Evolutionary conservation across 2,888 invertebrate species (phyloP).

Genomic region (Toxonevra muliebris): DNA sequence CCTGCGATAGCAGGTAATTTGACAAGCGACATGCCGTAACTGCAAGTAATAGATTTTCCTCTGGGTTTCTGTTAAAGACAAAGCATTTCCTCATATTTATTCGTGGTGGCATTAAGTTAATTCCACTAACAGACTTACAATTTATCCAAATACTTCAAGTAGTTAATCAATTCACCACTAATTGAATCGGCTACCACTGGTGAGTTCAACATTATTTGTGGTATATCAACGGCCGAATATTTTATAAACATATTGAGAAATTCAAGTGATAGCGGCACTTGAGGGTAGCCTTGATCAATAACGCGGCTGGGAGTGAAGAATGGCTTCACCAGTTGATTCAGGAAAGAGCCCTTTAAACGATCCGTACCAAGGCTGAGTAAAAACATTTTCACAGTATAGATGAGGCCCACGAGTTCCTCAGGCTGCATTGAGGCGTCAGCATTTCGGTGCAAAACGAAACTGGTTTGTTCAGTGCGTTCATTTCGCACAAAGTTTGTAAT

Average conservation of each 20-base stretch:
- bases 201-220: conserved; percentile 58
- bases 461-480: conserved; percentile 11
- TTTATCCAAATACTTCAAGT: conserved; percentile 51
- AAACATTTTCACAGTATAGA: conserved; percentile 60
- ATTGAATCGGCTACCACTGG: conserved; percentile 61
- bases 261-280: conserved; percentile 57
- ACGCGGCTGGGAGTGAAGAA: conserved; percentile 51
- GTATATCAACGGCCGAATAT: conserved; percentile 56
- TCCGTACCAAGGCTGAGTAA: conserved; percentile 56
- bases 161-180: conserved; percentile 57
- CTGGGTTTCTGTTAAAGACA: conserved; percentile 45
- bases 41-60: conserved; percentile 57
- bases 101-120: neutral
- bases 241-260: conserved; percentile 61
- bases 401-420: conserved; percentile 53
- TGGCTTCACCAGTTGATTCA: conserved; percentile 55
- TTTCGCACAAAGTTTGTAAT: conserved; percentile 45
- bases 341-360: conserved; percentile 54
- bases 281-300: conserved; percentile 50
- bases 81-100: neutral
- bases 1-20: conserved; percentile 58
- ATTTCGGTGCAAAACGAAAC: conserved; percentile 19
- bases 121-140: conserved; percentile 48
- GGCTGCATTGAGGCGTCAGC: conserved; percentile 35
- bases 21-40: conserved; percentile 62